These are phyloP conservation scores for Scomber japonicus DNA, from an alignment of 2,113 vertebrate genomes.

Conservation along the genomic window DNA sequence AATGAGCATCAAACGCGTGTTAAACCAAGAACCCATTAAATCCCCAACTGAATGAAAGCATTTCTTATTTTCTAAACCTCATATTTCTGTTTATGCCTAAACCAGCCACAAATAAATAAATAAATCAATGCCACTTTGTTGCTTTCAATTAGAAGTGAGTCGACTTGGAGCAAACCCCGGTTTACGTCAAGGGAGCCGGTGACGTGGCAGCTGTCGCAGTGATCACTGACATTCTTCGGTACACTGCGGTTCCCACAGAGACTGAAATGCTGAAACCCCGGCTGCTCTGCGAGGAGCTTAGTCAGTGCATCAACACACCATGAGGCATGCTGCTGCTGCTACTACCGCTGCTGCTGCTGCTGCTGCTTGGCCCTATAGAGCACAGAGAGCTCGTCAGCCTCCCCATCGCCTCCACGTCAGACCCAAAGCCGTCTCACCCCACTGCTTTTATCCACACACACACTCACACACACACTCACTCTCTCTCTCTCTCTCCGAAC, in stretches of 20 bases:
- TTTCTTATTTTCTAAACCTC: conserved; percentile 37
- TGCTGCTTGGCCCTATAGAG: background rate
- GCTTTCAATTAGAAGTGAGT: conserved; percentile 7
- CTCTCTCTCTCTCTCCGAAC: background rate
- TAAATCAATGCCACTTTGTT: conserved; percentile 2
- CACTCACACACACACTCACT: background rate
- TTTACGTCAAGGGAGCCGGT: background rate
- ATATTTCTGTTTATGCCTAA: conserved; percentile 4
- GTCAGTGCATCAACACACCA: background rate
- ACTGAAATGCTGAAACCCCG: background rate
- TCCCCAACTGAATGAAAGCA: conserved; percentile 19
- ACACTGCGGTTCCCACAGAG: conserved; percentile 8
- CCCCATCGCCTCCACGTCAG: conserved; percentile 27
- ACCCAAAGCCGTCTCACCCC: conserved; percentile 33
- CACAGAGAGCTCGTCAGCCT: conserved; percentile 21
- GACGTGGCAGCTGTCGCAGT: background rate
- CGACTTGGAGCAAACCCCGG: conserved; percentile 16
- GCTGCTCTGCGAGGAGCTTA: conserved; percentile 18
- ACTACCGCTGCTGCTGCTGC: conserved; percentile 17
- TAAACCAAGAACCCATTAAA: conserved; percentile 32
- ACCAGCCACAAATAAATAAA: background rate
- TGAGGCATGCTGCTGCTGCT: background rate
- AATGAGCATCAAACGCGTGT: conserved; percentile 22
- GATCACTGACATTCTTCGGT: background rate
- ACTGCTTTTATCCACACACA: conserved; percentile 33